Conservation (phyloP, 2,113 vertebrate genomes). For the Thunnus maccoyii region DNA sequence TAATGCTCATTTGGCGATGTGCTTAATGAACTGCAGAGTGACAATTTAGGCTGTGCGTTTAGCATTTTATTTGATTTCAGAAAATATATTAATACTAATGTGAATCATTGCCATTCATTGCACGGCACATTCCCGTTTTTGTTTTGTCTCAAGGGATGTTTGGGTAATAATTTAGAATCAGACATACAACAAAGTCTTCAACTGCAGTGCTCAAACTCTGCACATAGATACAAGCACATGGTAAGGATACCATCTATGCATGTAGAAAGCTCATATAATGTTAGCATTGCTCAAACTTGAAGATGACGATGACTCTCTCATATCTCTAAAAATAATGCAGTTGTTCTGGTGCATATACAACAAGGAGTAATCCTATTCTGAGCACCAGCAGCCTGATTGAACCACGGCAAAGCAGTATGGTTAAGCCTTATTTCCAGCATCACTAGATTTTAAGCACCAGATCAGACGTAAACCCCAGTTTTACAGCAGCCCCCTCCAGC, state of each 20-base stretch:
- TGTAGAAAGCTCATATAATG: neutral
- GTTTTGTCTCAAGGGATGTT: slow-evolving; percentile 18
- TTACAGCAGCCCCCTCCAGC: slow-evolving; percentile 9
- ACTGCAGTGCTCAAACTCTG: slow-evolving; percentile 1
- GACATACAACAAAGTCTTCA: neutral
- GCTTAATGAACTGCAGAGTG: slow-evolving; percentile 70
- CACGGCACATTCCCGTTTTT: neutral
- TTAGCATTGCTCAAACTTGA: neutral
- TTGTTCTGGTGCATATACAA: slow-evolving; percentile 10
- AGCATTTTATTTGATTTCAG: slow-evolving; percentile 62
- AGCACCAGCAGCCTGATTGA: slow-evolving; percentile 17
- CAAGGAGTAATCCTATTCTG: slow-evolving; percentile 16
- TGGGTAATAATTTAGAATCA: slow-evolving; percentile 30
- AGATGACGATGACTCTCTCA: neutral
- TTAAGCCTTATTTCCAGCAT: slow-evolving; percentile 45
- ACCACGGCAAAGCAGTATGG: neutral
- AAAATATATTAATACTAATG: slow-evolving; percentile 69
- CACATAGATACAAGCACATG: neutral
- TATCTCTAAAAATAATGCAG: neutral
- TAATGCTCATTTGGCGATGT: slow-evolving; percentile 49
- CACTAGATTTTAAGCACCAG: slow-evolving; percentile 51
- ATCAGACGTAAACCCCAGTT: slow-evolving; percentile 43
- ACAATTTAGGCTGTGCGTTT: slow-evolving; percentile 62
- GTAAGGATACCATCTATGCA: neutral
- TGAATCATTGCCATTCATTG: slow-evolving; percentile 30